A percentile compares a stretch with the other conserved stretches of the same genome.
Evolutionary conservation across 2,797 vertebrate genomes (phyloP).

Genomic region (Myoxocephalus aenaeus): DNA sequence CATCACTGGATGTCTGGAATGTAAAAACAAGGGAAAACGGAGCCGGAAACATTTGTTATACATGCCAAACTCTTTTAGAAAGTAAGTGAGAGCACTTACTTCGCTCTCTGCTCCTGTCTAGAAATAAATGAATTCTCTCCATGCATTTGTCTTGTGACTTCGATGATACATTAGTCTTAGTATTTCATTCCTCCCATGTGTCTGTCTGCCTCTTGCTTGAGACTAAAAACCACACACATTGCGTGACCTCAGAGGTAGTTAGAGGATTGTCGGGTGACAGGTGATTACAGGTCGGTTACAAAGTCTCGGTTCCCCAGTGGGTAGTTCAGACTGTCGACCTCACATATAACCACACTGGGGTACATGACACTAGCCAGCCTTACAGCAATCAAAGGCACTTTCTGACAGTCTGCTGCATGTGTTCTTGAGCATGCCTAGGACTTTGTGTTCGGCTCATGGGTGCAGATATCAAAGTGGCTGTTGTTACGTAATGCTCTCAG

Average conservation of each 20-base stretch:
- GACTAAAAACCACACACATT: conserved; percentile 42
- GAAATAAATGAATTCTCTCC: conserved; percentile 37
- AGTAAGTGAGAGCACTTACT: conserved; percentile 38
- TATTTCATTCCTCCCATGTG: conserved; percentile 32
- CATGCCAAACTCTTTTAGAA: conserved; percentile 58
- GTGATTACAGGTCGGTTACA: conserved; percentile 57
- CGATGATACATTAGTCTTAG: conserved; percentile 49
- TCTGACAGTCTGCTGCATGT: conserved; percentile 57
- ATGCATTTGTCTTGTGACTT: conserved; percentile 35
- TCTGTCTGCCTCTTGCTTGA: conserved; percentile 34
- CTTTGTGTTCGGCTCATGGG: conserved; percentile 7
- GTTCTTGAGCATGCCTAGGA: conserved; percentile 24
- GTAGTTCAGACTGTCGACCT: conserved; percentile 46
- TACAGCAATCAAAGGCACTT: conserved; percentile 59
- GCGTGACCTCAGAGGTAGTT: conserved; percentile 48
- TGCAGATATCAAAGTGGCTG: conserved; percentile 36
- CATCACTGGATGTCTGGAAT: conserved; percentile 74
- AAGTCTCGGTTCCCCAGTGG: conserved; percentile 43
- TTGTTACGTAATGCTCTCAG: conserved; percentile 41
- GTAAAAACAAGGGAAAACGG: conserved; percentile 63
- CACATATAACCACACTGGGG: conserved; percentile 21
- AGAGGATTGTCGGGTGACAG: conserved; percentile 52
- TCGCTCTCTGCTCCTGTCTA: conserved; percentile 33
- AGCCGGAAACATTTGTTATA: conserved; percentile 59
- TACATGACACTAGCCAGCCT: conserved; percentile 49